Evolutionary conservation across 2,888 invertebrate genomes (phyloP).

Genomic region (Cactoblastis cactorum): DNA sequence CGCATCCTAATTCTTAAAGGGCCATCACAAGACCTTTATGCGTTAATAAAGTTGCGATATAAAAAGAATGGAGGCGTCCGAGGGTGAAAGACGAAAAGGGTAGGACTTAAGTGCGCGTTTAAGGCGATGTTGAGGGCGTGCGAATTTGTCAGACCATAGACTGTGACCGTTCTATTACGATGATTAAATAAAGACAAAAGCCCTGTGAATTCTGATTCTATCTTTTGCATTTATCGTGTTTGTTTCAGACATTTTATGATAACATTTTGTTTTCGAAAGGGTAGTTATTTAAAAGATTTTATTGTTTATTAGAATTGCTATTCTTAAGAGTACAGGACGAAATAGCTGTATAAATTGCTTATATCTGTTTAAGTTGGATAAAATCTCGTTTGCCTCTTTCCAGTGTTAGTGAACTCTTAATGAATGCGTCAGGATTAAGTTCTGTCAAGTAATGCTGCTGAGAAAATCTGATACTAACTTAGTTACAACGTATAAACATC

Average conservation of each 20-base stretch:
- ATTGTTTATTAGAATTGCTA: background rate
- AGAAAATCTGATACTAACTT: background rate
- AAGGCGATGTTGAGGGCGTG: slow-evolving; percentile 75
- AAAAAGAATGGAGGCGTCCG: slow-evolving; percentile 65
- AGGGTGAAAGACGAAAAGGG: slow-evolving; percentile 74
- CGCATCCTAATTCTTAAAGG: slow-evolving; percentile 78
- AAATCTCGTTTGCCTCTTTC: background rate
- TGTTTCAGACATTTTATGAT: slow-evolving; percentile 6
- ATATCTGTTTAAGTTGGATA: slow-evolving; percentile 1
- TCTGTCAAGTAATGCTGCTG: background rate
- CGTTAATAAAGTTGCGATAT: slow-evolving; percentile 80
- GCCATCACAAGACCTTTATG: slow-evolving; percentile 78
- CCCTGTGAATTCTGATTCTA: slow-evolving; percentile 39
- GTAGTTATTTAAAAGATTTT: background rate
- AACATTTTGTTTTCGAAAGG: background rate
- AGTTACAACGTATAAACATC: no score
- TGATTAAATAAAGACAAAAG: slow-evolving; percentile 73
- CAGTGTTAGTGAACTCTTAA: background rate
- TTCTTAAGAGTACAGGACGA: background rate
- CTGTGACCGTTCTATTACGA: slow-evolving; percentile 66
- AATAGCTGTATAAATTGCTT: slow-evolving; percentile 1
- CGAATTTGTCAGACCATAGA: slow-evolving; percentile 73
- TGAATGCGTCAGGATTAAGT: background rate
- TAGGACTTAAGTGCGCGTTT: slow-evolving; percentile 76
- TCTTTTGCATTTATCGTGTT: slow-evolving; percentile 6